Evolutionary conservation across 2,888 invertebrate species (phyloP).

Genomic region (Stenodema calcarata): DNA sequence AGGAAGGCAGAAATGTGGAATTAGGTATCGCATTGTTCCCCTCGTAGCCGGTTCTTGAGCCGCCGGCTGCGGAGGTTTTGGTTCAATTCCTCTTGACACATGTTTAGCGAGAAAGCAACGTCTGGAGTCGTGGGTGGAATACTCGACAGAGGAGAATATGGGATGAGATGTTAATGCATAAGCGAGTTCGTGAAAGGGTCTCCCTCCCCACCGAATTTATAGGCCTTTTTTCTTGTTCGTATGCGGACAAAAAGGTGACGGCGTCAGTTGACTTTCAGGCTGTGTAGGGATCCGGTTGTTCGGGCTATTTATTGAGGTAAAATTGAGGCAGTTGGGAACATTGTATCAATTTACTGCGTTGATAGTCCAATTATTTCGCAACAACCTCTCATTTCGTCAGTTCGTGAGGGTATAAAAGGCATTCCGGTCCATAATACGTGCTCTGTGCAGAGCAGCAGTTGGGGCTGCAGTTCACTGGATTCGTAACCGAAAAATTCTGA

Average conservation of each 20-base stretch:
- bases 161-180: neutral
- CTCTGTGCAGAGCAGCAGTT: no score
- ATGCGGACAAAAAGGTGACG: neutral
- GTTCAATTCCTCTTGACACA: neutral
- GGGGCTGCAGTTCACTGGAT: no score
- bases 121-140: neutral
- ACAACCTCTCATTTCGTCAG: no score
- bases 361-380: no score
- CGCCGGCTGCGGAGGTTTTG: neutral
- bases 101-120: conserved; percentile 2
- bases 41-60: neutral
- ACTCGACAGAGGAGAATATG: neutral
- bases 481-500: no score
- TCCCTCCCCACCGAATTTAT: neutral
- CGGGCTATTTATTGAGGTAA: no score
- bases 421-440: no score
- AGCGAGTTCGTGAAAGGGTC: neutral
- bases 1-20: neutral
- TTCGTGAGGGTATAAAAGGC: no score
- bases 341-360: no score
- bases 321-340: no score
- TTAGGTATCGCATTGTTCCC: neutral
- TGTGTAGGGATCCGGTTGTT: no score
- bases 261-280: no score
- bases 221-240: neutral